Base-by-base conservation (phyloP, 1,140 invertebrate genomes). In the Nylanderia fulva region DNA sequence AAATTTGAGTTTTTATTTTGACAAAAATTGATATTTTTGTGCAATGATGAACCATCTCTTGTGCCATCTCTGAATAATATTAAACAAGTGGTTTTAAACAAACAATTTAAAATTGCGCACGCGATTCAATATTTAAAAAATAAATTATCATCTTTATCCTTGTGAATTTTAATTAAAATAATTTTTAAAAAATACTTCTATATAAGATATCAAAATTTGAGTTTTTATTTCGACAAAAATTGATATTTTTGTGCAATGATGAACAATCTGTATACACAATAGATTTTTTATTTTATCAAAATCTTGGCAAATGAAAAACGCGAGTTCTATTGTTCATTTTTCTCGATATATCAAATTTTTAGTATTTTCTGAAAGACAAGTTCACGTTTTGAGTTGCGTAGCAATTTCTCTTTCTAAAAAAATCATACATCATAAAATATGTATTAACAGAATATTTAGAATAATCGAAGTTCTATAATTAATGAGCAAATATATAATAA, bases 391-490 rank as follows among this genome's bases (percentile, higher is more conserved):
- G 2, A 56, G 39, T 42, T 18, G 18, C 11, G 13, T 21, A 21
- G 33, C 61, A 21, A 54, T 68, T 15, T n/a, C 24, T 39, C 42
- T 42, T 48, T 18, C 15, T 48, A 4, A 18, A 18, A n/a, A 0
- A 45, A 45, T 45, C 11, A 45, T 45, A 48, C 3, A 1, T 4
- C 15, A 1, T 54, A 85, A 82, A 90, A 85, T 90, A 87, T 72
- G 77, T 82, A 90, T 91, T 84, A 89, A 86, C 66, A 80, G 66
- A 69, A 85, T 84, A 87, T 87, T 71, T 84, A 63, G 84, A 89
- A 91, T 91, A 91, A 90, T 91, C 89, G 80, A 88, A 77, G 75
- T 89, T 76, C 75, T 85, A 56, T 75, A 84, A 76, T 90, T 89
- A 87, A n/a, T n/a, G n/a, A n/a, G 87, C 87, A 84, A 84, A 90